Conservation (phyloP, 2,888 invertebrate species). For the Cremastinae sp. region DNA sequence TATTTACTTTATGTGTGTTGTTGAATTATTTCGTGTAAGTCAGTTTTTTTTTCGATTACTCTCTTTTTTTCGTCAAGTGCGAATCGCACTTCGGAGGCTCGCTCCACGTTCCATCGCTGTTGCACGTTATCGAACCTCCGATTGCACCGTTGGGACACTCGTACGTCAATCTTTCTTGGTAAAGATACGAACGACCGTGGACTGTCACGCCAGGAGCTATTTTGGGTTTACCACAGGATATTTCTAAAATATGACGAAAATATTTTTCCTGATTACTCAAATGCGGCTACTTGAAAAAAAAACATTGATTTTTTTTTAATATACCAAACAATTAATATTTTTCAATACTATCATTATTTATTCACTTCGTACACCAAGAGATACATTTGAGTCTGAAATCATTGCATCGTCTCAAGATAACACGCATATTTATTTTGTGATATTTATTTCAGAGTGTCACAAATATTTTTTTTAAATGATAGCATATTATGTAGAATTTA, state of each 20-base stretch:
- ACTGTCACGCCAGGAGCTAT: slow-evolving; percentile 77
- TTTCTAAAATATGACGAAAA: slow-evolving; percentile 75
- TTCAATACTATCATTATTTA: not conserved
- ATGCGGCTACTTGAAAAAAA: slow-evolving; percentile 7
- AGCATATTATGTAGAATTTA: no score
- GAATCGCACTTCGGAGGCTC: slow-evolving; percentile 65
- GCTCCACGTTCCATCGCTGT: slow-evolving; percentile 74
- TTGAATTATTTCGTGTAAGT: slow-evolving; percentile 27
- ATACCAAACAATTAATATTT: not conserved
- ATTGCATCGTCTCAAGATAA: no score
- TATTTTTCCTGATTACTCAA: slow-evolving; percentile 11
- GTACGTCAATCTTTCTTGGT: slow-evolving; percentile 78
- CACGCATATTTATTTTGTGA: no score
- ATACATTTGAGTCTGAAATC: no score
- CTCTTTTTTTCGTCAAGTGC: slow-evolving; percentile 3
- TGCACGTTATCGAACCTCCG: slow-evolving; percentile 76
- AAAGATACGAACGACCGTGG: slow-evolving; percentile 81
- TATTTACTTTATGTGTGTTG: slow-evolving; percentile 50
- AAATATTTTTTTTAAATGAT: no score
- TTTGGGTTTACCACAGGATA: slow-evolving; percentile 81
- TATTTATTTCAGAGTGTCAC: no score
- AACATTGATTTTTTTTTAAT: slow-evolving; percentile 17
- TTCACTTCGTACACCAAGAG: no score
- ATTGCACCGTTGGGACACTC: slow-evolving; percentile 68
- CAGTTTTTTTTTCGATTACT: no score